Base-by-base conservation (phyloP, 2,888 invertebrate species). In the Melanophora roralis region DNA sequence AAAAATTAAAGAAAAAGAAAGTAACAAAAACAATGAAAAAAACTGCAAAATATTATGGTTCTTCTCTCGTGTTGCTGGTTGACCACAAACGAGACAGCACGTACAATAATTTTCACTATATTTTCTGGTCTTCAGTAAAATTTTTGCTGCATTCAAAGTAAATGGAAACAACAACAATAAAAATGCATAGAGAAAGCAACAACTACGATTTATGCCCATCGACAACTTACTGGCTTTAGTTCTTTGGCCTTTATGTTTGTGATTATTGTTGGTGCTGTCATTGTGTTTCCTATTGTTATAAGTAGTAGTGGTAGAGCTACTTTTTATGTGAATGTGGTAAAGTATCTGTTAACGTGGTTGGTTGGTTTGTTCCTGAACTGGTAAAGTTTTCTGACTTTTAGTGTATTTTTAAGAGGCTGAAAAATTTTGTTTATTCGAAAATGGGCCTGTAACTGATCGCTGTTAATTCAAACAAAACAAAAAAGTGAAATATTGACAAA, bases 321-420 rank as follows among this genome's bases (percentile, higher is more conserved):
- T 53, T 77, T 84, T 74, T 43, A 57, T 71, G 85, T 85, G 83
- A 85, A 84, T 85, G 84, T 83, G 62, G 77, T 71, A 79, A 55
- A 79, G 51, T 34, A 59, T 40, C 51, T 74, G 74, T 74, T 74
- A 60, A 67, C 80, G 79, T 83, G 62, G 74, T 64, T 45, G 71
- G 62, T 32, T 64, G 53, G 45, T 81, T 65, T 65, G 40, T 27
- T 53, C n/a, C n/a, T n/a, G n/a, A n/a, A n/a, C n/a, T n/a, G n/a
- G n/a, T n/a, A n/a, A n/a, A n/a, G n/a, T n/a, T n/a, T n/a, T n/a
- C n/a, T n/a, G n/a, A n/a, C n/a, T n/a, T n/a, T n/a, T n/a, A n/a
- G n/a, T n/a, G n/a, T n/a, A n/a, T n/a, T n/a, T n/a, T n/a, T n/a
- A n/a, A n/a, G n/a, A n/a, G n/a, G 65, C 49, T 34, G 59, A 60